Evolutionary conservation across 2,113 vertebrate species (phyloP).

Genomic region (Asarcornis scutulata): DNA sequence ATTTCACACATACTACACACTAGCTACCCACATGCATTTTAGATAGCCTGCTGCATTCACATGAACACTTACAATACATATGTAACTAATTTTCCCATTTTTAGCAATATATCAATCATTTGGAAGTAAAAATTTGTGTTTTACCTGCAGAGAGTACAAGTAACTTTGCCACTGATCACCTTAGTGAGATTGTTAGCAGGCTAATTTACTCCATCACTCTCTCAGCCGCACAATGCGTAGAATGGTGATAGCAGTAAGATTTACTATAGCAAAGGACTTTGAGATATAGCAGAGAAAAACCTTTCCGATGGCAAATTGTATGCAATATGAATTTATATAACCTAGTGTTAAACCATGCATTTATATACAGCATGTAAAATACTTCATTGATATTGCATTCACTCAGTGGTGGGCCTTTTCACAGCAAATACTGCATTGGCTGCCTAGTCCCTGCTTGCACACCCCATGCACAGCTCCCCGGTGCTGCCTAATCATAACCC

Average conservation of each 20-base stretch:
- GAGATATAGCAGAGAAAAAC: neutral
- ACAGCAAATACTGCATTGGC: neutral
- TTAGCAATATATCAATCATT: neutral
- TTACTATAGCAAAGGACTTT: neutral
- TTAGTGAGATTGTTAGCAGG: neutral
- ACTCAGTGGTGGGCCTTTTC: neutral
- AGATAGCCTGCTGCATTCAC: neutral
- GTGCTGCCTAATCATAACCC: neutral
- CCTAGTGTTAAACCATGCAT: neutral
- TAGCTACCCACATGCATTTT: neutral
- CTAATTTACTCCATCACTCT: neutral
- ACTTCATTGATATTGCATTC: neutral
- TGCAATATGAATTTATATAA: neutral
- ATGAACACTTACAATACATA: neutral
- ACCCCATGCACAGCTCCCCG: accelerated
- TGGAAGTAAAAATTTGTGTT: neutral
- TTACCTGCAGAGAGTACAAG: neutral
- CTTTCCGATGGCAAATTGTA: neutral
- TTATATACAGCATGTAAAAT: neutral
- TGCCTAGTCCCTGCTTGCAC: neutral
- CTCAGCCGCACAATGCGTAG: neutral
- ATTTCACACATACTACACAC: neutral
- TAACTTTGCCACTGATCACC: neutral
- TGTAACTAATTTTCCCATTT: neutral
- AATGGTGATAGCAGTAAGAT: neutral